Evolutionary conservation across 1,140 invertebrate genomes (phyloP).

Genomic region (Lordiphosa mommai): DNA sequence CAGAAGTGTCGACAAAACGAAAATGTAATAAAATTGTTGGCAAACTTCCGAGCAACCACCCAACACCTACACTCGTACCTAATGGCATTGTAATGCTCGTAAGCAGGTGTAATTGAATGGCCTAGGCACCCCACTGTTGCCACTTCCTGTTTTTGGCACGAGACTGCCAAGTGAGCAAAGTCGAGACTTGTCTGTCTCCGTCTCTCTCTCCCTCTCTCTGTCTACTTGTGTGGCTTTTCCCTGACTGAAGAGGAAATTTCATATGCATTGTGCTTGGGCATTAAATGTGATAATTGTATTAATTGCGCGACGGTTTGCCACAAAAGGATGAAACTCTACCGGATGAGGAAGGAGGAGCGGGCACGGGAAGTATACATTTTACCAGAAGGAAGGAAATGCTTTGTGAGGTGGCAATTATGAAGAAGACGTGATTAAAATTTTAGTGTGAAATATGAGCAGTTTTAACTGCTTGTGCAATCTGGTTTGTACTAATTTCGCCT

Average conservation of each 20-base stretch:
- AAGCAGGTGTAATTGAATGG: conserved; percentile 76
- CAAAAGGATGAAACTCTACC: conserved; percentile 36
- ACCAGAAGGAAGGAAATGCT: conserved; percentile 12
- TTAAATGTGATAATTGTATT: conserved; percentile 72
- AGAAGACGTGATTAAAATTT: too few relatives aligned
- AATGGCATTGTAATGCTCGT: conserved; percentile 47
- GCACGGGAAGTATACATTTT: too few relatives aligned
- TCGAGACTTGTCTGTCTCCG: conserved; percentile 11
- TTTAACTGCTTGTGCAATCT: too few relatives aligned
- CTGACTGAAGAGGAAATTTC: conserved; percentile 39
- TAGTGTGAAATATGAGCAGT: too few relatives aligned
- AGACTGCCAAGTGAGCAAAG: conserved; percentile 30
- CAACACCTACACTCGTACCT: conserved; percentile 4
- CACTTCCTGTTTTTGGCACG: conserved; percentile 46
- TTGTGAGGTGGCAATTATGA: not conserved
- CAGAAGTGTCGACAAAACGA: conserved; percentile 69
- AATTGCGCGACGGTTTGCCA: conserved; percentile 51
- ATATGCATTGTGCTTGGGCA: conserved; percentile 56
- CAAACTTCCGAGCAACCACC: conserved; percentile 42
- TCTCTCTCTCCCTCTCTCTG: conserved; percentile 11
- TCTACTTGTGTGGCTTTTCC: conserved; percentile 20
- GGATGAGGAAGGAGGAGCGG: conserved; percentile 4
- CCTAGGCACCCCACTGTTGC: conserved; percentile 16
- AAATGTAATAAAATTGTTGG: conserved; percentile 76
- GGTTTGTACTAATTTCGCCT: too few relatives aligned